A percentile compares a stretch with the other conserved stretches of the same genome.
Evolutionary conservation across 2,797 vertebrate genomes (phyloP).

Genomic region (Loris lydekkerianus): DNA sequence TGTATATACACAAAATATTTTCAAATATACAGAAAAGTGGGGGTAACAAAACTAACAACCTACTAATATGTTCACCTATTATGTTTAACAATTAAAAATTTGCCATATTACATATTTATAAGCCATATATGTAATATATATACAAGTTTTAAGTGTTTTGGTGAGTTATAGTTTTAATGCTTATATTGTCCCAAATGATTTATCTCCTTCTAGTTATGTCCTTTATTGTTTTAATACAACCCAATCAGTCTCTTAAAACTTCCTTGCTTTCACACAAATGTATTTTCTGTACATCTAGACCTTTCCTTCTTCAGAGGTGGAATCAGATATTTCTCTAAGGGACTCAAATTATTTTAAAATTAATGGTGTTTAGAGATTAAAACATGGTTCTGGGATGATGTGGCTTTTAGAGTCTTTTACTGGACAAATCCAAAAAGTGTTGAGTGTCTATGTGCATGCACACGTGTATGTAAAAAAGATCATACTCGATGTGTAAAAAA

Average conservation of each 20-base stretch:
- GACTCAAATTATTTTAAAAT: not conserved
- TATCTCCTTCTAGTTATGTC: not conserved
- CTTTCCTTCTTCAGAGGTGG: not conserved
- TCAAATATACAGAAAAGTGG: not conserved
- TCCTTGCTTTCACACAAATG: not conserved
- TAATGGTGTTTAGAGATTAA: not conserved
- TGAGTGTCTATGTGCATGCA: not conserved
- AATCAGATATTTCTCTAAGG: not conserved
- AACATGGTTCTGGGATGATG: not conserved
- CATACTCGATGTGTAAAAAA: not conserved
- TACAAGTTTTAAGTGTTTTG: not conserved
- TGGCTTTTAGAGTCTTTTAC: not conserved
- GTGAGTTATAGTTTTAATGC: not conserved
- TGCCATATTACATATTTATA: not conserved
- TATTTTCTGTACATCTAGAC: not conserved
- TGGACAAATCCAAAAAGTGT: not conserved
- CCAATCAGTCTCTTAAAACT: not conserved
- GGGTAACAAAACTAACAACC: not conserved
- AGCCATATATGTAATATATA: not conserved
- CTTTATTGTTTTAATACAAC: not conserved
- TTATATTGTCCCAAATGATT: not conserved
- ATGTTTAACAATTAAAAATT: conserved; percentile 5
- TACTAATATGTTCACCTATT: not conserved
- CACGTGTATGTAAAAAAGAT: not conserved
- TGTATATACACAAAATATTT: not conserved